These are phyloP conservation scores for Lonchura striata DNA, from an alignment of 2,113 vertebrate species.

Conservation along the genomic window DNA sequence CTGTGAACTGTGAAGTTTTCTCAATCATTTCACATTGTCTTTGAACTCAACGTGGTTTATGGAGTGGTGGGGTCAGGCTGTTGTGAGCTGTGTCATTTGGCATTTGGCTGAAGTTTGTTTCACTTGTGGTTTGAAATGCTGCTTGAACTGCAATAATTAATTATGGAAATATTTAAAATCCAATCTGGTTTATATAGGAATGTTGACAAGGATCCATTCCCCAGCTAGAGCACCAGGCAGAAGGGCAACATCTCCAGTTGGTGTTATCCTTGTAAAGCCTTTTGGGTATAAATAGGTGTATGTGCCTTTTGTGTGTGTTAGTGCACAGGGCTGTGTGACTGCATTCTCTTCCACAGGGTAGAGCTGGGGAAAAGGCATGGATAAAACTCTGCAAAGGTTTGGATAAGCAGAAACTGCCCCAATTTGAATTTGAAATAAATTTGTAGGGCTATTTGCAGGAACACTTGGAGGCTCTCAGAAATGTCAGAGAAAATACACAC, in stretches of 20 bases:
- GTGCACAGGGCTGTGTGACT: neutral
- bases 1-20: neutral
- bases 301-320: neutral
- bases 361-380: neutral
- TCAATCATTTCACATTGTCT: neutral
- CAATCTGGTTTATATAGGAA: neutral
- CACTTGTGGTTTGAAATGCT: neutral
- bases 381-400: neutral
- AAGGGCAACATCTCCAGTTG: neutral
- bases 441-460: neutral
- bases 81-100: neutral
- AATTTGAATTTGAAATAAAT: neutral
- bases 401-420: neutral
- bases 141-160: neutral
- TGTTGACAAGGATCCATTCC: neutral
- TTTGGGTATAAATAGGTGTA: neutral
- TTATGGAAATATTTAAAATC: neutral
- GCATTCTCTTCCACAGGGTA: neutral
- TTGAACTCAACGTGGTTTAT: neutral
- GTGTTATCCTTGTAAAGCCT: neutral
- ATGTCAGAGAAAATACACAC: constrained; percentile 15
- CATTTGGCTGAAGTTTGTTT: neutral
- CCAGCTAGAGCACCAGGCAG: neutral
- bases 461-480: neutral
- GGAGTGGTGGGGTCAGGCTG: neutral